Base-by-base conservation (phyloP, 2,888 invertebrate species). In the Eulithis testata region DNA sequence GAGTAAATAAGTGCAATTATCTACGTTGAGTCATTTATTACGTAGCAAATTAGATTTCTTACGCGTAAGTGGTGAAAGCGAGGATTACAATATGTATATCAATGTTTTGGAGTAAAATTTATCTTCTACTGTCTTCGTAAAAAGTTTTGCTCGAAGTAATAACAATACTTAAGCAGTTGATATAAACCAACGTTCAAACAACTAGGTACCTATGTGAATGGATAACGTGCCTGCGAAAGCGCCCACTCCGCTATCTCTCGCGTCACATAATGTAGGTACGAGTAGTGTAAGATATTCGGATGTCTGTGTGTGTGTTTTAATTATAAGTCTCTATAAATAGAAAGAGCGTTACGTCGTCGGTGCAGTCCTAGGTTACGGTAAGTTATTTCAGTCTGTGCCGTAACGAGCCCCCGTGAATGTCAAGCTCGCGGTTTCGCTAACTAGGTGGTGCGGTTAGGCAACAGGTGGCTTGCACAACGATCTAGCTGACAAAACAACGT, bases 271-370 rank as follows among this genome's bases (percentile, higher is more conserved):
- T 82, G 31, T 21, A 21, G 21, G 21, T 31, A 31, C 81, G 81
- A 82, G 49, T 43, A 59, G 80, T 81, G 81, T 82, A 83, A 86
- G 83, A 88, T 67, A 71, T 82, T 86, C 84, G 81, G 85, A 88
- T 86, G 86, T 84, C 80, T 82, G 85, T 81, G 83, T 82, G 85
- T 81, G 83, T 86, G 84, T 89, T 70, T 89, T 90, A 91, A 90
- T 91, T 90, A 90, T 88, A 88, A 85, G 82, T 73, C 73, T 80
- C 84, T 90, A 90, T 90, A 88, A 90, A 90, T 91, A 91, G 91
- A 86, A 85, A 84, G 82, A 88, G 81, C 86, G 88, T 90, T 89
- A 89, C 89, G 87, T 87, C 55, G 84, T 86, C 87, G 88, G 88
- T 88, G 91, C 89, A 89, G 87, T 90, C 82, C 88, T 90, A 82